Conservation (phyloP, 2,888 invertebrate genomes). For the Drosophila flavopinicola region DNA sequence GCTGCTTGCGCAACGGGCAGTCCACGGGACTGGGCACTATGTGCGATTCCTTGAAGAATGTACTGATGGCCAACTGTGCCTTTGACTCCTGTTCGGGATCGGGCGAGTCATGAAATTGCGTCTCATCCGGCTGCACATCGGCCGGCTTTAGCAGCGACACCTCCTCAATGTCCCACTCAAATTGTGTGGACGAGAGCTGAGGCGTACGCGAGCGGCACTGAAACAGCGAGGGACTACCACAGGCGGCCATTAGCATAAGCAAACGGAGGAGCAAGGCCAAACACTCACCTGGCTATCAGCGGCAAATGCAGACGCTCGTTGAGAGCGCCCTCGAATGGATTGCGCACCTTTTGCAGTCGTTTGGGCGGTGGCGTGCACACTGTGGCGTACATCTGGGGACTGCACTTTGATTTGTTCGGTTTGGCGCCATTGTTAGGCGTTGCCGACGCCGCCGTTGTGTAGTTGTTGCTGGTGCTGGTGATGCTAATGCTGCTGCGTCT, state of each 20-base stretch:
- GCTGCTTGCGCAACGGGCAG: conserved; percentile 81
- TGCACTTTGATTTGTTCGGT: conserved; percentile 48
- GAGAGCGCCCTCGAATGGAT: conserved; percentile 88
- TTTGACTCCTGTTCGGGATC: conserved; percentile 87
- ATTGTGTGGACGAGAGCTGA: conserved; percentile 84
- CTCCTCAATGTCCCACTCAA: conserved; percentile 89
- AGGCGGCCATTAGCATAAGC: no score
- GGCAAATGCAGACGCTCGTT: conserved; percentile 87
- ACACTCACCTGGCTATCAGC: conserved; percentile 85
- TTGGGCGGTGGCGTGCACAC: conserved; percentile 86
- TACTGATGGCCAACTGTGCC: conserved; percentile 87
- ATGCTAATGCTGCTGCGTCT: conserved; percentile 38
- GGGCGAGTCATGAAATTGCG: conserved; percentile 85
- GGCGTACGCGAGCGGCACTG: conserved; percentile 81
- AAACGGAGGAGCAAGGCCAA: no score
- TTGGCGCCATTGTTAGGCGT: conserved; percentile 68
- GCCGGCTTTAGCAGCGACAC: conserved; percentile 87
- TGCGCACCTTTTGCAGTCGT: conserved; percentile 86
- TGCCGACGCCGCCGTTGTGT: conserved; percentile 31
- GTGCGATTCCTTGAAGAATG: conserved; percentile 83
- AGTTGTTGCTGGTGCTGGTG: conserved; percentile 31
- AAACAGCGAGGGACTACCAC: conserved; percentile 82
- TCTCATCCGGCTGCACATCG: conserved; percentile 86
- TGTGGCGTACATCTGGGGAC: conserved; percentile 50
- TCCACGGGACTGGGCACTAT: conserved; percentile 84